phyloP scores from a whole-genome alignment of 2,113 vertebrate species.

The Catagonus wagneri region DNA sequence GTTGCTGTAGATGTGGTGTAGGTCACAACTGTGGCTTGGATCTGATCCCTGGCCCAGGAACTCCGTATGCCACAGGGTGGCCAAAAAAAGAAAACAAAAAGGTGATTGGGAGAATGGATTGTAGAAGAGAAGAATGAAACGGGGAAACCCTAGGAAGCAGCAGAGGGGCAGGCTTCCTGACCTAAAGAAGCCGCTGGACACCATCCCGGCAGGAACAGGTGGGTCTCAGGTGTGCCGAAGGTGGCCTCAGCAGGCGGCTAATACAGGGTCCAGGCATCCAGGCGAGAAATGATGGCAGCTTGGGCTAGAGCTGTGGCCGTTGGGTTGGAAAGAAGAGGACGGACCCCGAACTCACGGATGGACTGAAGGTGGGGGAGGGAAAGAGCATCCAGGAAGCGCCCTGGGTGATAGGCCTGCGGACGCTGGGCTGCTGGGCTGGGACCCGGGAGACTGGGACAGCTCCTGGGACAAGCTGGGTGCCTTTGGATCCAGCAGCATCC shows the following conservation, averaged over 20 bases:
- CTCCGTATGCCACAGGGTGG: background rate
- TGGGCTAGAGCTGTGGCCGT: background rate
- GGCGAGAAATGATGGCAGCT: background rate
- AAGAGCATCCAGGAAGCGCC: background rate
- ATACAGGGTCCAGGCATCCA: background rate
- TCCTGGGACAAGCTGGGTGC: background rate
- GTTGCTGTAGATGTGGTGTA: too few species aligned
- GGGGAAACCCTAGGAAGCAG: background rate
- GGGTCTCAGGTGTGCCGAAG: too few species aligned
- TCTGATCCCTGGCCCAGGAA: too few species aligned
- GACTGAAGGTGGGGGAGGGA: rapidly evolving
- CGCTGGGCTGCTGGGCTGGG: background rate
- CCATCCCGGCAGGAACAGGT: background rate
- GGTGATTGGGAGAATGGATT: background rate
- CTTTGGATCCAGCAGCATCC: background rate
- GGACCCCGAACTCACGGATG: background rate
- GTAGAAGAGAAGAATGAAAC: background rate
- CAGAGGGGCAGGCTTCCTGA: background rate
- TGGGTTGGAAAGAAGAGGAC: rapidly evolving
- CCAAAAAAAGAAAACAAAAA: background rate
- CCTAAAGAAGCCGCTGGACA: rapidly evolving
- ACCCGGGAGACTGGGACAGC: rapidly evolving
- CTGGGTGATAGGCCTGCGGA: rapidly evolving
- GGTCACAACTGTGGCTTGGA: too few species aligned
- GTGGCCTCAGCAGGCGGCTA: background rate